phyloP scores from a whole-genome alignment of 2,888 invertebrate species.

The Sturmia bella region DNA sequence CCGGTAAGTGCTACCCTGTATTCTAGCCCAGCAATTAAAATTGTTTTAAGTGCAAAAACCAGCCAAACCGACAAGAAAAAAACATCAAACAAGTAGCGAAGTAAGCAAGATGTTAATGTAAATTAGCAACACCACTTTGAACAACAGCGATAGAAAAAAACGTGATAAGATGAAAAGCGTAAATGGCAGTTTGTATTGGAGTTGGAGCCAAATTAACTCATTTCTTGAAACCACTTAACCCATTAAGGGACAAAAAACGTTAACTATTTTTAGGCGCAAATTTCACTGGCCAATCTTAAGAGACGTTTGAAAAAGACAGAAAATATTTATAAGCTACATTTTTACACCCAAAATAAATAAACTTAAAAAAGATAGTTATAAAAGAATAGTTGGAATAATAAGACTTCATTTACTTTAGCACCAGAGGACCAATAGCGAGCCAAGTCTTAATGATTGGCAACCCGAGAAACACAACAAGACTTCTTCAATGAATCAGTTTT shows the following conservation, averaged over 20 bases:
- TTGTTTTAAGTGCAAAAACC: conserved; percentile 40
- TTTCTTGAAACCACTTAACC: conserved; percentile 32
- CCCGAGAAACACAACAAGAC: too few relatives aligned
- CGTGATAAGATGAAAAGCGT: conserved; percentile 2
- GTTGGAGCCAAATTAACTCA: conserved; percentile 57
- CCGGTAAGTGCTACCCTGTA: conserved; percentile 12
- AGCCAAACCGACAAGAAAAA: conserved; percentile 3
- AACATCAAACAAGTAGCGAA: conserved; percentile 34
- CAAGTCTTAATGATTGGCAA: too few relatives aligned
- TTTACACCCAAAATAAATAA: too few relatives aligned
- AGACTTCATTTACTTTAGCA: too few relatives aligned
- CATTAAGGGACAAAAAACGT: neutral
- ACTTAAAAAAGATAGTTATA: too few relatives aligned
- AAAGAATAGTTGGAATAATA: too few relatives aligned
- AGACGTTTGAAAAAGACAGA: too few relatives aligned
- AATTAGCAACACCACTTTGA: conserved; percentile 65
- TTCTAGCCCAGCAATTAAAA: conserved; percentile 54
- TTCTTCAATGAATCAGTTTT: too few relatives aligned
- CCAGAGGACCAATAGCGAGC: too few relatives aligned
- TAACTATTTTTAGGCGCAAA: too few relatives aligned
- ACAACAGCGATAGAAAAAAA: conserved; percentile 25
- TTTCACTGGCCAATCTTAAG: too few relatives aligned
- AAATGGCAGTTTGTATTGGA: conserved; percentile 19
- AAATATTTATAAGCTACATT: too few relatives aligned
- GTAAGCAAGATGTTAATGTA: conserved; percentile 61